These are phyloP conservation scores for Geodia barretti DNA, from an alignment of 37 sponge, comb jelly and placozoan genomes.

Conservation along the genomic window DNA sequence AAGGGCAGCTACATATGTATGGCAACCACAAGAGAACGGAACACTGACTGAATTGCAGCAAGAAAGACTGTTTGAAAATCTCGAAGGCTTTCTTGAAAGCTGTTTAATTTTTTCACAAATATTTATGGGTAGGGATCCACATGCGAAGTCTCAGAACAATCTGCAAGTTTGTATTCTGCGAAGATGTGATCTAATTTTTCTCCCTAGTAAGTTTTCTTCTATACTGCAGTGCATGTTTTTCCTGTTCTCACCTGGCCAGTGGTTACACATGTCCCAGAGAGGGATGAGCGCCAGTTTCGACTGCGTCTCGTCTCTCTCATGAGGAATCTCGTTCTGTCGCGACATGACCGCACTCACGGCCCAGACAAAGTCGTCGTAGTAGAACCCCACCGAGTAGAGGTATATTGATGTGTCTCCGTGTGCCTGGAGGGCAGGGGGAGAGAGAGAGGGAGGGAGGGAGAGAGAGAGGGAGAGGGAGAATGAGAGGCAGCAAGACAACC, in stretches of 20 bases:
- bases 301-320: not conserved
- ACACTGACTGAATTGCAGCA: no score
- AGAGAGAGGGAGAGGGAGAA: not conserved
- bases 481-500: not conserved
- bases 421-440: conserved; percentile 14
- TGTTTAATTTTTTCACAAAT: no score
- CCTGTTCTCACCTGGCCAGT: conserved; percentile 10
- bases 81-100: no score
- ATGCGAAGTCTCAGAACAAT: no score
- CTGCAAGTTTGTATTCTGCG: no score
- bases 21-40: no score
- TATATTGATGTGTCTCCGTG: conserved; percentile 14
- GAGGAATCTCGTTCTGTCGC: conserved; percentile 75
- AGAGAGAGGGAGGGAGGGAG: not conserved
- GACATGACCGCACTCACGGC: conserved; percentile 79
- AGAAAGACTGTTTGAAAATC: no score
- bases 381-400: conserved; percentile 53
- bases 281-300: conserved; percentile 68
- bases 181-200: no score
- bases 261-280: conserved; percentile 86
- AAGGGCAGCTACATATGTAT: no score
- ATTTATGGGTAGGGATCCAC: no score
- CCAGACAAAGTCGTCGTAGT: conserved; percentile 73
- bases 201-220: no score
- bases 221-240: no score